These are phyloP conservation scores for Conomelus anceps DNA, from an alignment of 2,888 invertebrate genomes.

Conservation along the genomic window DNA sequence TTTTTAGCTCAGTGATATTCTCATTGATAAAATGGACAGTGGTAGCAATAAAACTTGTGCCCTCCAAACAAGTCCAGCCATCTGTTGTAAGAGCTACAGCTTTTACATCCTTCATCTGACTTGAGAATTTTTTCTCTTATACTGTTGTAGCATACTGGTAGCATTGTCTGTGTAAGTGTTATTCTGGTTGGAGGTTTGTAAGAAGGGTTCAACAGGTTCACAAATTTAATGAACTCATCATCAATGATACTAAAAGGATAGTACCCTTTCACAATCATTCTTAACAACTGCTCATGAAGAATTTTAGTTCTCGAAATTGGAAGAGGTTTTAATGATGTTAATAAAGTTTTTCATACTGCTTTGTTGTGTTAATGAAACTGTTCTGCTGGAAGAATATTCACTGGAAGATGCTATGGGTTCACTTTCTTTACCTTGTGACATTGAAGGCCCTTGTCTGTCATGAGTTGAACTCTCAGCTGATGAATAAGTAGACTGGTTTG, in stretches of 20 bases:
- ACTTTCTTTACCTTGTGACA: background rate
- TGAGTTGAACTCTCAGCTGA: background rate
- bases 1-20: background rate
- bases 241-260: constrained; percentile 25
- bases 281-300: background rate
- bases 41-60: background rate
- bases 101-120: background rate
- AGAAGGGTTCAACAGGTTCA: constrained; percentile 25
- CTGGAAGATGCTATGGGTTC: background rate
- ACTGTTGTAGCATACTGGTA: constrained; percentile 12
- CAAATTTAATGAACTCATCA: constrained; percentile 25
- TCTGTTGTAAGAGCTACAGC: background rate
- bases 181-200: constrained; percentile 24
- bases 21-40: background rate
- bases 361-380: background rate
- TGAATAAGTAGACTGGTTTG: background rate
- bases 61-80: background rate
- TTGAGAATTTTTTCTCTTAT: background rate
- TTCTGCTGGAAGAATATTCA: background rate
- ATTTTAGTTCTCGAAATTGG: background rate
- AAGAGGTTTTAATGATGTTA: background rate
- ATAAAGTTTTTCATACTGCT: background rate
- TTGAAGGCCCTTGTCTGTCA: background rate
- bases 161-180: constrained; percentile 20
- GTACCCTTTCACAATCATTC: constrained; percentile 22